These are phyloP conservation scores for Elmis aenea DNA, from an alignment of 2,888 invertebrate species.

Conservation along the genomic window DNA sequence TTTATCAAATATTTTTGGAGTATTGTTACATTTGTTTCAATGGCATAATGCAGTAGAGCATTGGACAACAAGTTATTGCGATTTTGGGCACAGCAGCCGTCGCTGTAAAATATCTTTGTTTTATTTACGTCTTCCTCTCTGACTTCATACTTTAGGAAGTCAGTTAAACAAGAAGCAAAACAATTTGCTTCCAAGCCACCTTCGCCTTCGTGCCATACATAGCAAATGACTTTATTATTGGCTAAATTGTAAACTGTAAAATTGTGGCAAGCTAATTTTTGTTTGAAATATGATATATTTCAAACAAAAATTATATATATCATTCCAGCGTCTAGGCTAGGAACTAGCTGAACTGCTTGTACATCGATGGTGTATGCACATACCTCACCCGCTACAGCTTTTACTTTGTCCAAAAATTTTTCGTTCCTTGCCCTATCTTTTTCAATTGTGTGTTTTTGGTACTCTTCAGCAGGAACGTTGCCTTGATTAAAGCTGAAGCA, in stretches of 20 bases:
- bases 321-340: slow-evolving; percentile 15
- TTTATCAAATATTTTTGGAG: neutral
- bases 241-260: slow-evolving; percentile 28
- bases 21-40: neutral
- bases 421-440: slow-evolving; percentile 14
- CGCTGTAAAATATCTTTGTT: slow-evolving; percentile 5
- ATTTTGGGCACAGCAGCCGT: slow-evolving; percentile 5
- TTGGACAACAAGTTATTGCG: slow-evolving; percentile 5
- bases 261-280: slow-evolving; percentile 28
- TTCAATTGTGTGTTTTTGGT: slow-evolving; percentile 6
- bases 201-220: slow-evolving; percentile 26
- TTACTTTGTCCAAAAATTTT: slow-evolving; percentile 16
- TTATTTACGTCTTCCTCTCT: no score
- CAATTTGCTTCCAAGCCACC: slow-evolving; percentile 9
- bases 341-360: slow-evolving; percentile 19
- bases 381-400: slow-evolving; percentile 8
- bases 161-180: slow-evolving; percentile 3
- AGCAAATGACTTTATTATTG: slow-evolving; percentile 24
- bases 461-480: slow-evolving; percentile 15
- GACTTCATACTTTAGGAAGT: slow-evolving; percentile 3
- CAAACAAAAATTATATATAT: no score
- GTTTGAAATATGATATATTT: no score
- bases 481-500: slow-evolving; percentile 5
- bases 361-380: slow-evolving; percentile 16
- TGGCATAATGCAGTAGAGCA: neutral